Percentiles rank a stretch among this genome's conserved stretches.
These are phyloP conservation scores for Cercopithecus mona DNA, from an alignment of 2,113 vertebrate species.

Conservation along the genomic window DNA sequence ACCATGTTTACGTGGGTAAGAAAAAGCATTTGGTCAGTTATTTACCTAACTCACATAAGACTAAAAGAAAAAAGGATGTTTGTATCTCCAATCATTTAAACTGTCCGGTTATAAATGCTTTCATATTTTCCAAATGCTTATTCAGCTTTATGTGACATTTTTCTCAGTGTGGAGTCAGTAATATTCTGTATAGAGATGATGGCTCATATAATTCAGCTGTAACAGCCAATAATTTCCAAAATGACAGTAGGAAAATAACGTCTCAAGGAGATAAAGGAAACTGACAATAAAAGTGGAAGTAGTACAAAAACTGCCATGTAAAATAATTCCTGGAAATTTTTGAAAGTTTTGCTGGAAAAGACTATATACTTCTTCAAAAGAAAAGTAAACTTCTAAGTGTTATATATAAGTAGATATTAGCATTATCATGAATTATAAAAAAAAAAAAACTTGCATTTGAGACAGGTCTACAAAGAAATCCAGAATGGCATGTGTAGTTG, in stretches of 20 bases:
- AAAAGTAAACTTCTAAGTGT: background rate
- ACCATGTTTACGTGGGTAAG: background rate
- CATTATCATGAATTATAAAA: background rate
- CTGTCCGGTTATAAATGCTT: background rate
- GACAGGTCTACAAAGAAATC: background rate
- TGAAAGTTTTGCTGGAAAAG: background rate
- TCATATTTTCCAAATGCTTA: background rate
- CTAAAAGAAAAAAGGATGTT: background rate
- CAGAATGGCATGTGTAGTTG: background rate
- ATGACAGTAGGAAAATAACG: background rate
- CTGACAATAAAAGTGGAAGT: background rate
- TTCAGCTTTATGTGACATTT: background rate
- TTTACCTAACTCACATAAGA: background rate
- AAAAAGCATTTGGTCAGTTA: background rate
- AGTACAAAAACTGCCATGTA: background rate
- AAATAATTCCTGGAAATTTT: conserved; percentile 10
- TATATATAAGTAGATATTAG: background rate
- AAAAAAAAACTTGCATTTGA: background rate
- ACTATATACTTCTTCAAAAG: background rate
- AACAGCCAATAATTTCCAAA: background rate
- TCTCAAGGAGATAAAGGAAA: background rate
- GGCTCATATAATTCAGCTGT: background rate
- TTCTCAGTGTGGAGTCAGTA: background rate
- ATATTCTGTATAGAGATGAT: background rate
- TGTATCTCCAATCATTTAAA: background rate